Evolutionary conservation across 2,797 vertebrate species (phyloP).

Genomic region (Orientallactaga sibirica): DNA sequence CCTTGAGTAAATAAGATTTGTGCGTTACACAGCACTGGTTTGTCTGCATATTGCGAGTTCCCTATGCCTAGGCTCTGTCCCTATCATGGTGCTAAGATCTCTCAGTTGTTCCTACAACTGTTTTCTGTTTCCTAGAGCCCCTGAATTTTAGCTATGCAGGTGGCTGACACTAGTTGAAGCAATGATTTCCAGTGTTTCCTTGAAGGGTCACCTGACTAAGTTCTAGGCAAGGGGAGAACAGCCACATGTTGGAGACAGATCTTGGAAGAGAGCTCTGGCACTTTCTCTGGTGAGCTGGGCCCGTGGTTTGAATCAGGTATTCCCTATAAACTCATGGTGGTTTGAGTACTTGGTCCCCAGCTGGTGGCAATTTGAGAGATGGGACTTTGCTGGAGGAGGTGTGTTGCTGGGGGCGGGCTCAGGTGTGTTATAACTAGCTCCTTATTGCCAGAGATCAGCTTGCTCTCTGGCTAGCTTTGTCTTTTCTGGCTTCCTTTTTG

Average conservation of each 20-base stretch:
- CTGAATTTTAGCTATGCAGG: background rate
- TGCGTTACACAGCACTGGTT: background rate
- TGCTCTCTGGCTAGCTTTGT: no score
- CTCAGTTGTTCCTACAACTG: background rate
- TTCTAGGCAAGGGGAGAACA: background rate
- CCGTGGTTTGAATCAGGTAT: no score
- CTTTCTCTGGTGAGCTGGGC: no score
- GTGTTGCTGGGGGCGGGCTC: no score
- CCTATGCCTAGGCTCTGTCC: background rate
- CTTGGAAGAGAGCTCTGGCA: background rate
- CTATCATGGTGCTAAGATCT: background rate
- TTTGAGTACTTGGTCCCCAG: no score
- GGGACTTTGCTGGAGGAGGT: no score
- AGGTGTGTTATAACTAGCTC: no score
- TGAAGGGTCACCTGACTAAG: background rate
- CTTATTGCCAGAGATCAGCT: no score
- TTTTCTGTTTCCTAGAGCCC: background rate
- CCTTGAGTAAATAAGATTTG: background rate
- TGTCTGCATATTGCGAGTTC: background rate
- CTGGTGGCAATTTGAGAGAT: no score
- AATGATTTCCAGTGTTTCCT: background rate
- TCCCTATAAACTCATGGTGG: no score
- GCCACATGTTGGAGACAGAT: fast-evolving
- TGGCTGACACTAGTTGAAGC: background rate
- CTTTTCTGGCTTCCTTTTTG: no score